Evolutionary conservation across 2,113 vertebrate genomes (phyloP), one percentile per base, ranked within the genome.

Genomic region (Prunella himalayana): DNA sequence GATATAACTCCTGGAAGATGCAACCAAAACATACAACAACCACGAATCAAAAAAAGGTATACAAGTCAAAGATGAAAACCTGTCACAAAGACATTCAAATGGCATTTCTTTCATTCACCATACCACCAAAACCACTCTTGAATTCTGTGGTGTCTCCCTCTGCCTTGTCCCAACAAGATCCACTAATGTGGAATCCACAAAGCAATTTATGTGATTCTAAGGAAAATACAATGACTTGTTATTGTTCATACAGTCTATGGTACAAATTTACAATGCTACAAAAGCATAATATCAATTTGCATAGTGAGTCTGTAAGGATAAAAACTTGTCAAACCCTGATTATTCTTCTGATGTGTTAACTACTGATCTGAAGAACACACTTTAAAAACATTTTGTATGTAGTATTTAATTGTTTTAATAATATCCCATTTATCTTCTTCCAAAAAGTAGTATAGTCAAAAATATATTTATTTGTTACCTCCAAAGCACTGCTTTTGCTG

Each of bases 1-100:
- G 99, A 91, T 99, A 99, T 35, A 99, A 97, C 97, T 99, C 99
- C 99, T 99, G 97, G 35, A 95, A 92, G 86, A 96, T 1, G 41
- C n/a, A 72, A 71, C 8, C 63, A 28, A 61, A 45, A 68, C 47
- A 45, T 35, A 27, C 54, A 50, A 42, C 60, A 51, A 44, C 9
- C 53, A 49, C 1, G 0, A 4, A 39, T 82, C 11, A 88, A 70
- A 76, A 69, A 35, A 66, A 30, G 2, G 37, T 13, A 77, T 9
- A n/a, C 5, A 42, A 84, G 24, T 9, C 61, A 77, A 93, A 96
- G n/a, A 50, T 39, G 23, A 28, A 86, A 82, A 69, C 14, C 33
- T 42, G 16, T 65, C 42, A 78, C 31, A 54, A 9, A 30, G 30
- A 41, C 76, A 73, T 8, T 80, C 17, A 51, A 70, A 49, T 9